These are phyloP conservation scores for Egretta garzetta DNA, from an alignment of 2,113 vertebrate species.

Conservation along the genomic window DNA sequence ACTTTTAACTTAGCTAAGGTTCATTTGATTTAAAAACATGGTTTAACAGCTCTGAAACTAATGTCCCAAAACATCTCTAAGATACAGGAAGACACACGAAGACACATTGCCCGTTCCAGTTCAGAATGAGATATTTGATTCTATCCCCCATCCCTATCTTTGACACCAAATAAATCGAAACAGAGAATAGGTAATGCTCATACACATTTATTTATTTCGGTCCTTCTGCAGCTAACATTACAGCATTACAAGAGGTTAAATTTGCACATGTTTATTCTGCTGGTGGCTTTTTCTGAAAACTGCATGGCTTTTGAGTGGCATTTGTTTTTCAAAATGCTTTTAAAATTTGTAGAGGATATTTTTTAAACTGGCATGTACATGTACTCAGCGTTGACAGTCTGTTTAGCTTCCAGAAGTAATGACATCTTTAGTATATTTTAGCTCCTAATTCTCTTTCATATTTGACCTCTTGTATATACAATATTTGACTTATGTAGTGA, in stretches of 20 bases:
- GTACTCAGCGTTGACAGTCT: neutral
- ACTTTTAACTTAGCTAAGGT: neutral
- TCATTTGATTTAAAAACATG: neutral
- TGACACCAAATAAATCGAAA: neutral
- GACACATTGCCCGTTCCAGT: neutral
- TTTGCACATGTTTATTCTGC: constrained; percentile 1
- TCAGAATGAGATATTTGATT: neutral
- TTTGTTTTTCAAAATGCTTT: constrained; percentile 36
- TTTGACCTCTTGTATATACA: constrained; percentile 7
- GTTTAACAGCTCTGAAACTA: neutral
- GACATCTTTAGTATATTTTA: neutral
- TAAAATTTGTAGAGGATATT: constrained; percentile 11
- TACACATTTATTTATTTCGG: neutral
- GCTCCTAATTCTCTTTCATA: constrained; percentile 25
- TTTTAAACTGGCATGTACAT: neutral
- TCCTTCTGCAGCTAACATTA: neutral
- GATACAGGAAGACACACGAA: neutral
- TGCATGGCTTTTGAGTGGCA: neutral
- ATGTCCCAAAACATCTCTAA: neutral
- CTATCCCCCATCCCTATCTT: neutral
- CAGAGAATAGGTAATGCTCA: neutral
- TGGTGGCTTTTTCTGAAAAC: neutral
- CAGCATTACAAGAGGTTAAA: neutral
- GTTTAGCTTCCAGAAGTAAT: constrained; percentile 53
- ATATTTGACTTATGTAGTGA: neutral